A percentile compares a stretch with the other conserved stretches of the same genome.
Conservation (phyloP, 2,888 invertebrate species). For the Sarcophaga variegata region DNA sequence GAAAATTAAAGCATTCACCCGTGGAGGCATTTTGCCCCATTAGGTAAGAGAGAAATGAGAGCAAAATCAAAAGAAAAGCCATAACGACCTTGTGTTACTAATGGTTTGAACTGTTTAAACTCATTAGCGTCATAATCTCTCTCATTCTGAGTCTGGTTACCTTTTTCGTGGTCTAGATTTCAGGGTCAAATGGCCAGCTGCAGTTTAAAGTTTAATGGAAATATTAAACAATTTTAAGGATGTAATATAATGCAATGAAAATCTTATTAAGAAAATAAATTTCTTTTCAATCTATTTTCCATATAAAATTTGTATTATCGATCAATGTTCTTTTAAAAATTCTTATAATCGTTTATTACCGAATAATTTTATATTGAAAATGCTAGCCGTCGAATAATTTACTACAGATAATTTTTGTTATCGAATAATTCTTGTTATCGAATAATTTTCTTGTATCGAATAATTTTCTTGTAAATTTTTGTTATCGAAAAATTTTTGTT, state of each 20-base stretch:
- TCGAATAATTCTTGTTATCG: too few species aligned
- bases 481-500: too few species aligned
- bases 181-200: constrained; percentile 63
- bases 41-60: constrained; percentile 16
- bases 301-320: too few species aligned
- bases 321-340: too few species aligned
- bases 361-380: too few species aligned
- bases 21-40: constrained; percentile 68
- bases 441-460: too few species aligned
- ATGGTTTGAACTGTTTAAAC: constrained; percentile 51
- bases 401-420: too few species aligned
- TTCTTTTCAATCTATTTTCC: too few species aligned
- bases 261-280: too few species aligned
- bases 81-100: constrained; percentile 57
- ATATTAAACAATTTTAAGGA: constrained; percentile 44
- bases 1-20: constrained; percentile 65
- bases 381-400: too few species aligned
- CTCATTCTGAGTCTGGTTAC: not conserved
- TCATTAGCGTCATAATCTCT: constrained; percentile 48
- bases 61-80: constrained; percentile 37
- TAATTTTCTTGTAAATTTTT: too few species aligned
- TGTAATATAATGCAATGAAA: not conserved
- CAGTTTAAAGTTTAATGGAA: constrained; percentile 47
- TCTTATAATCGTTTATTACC: too few species aligned
- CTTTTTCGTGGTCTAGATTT: constrained; percentile 15